phyloP scores from a whole-genome alignment of 2,113 vertebrate species.

The Thamnophis sirtalis region DNA sequence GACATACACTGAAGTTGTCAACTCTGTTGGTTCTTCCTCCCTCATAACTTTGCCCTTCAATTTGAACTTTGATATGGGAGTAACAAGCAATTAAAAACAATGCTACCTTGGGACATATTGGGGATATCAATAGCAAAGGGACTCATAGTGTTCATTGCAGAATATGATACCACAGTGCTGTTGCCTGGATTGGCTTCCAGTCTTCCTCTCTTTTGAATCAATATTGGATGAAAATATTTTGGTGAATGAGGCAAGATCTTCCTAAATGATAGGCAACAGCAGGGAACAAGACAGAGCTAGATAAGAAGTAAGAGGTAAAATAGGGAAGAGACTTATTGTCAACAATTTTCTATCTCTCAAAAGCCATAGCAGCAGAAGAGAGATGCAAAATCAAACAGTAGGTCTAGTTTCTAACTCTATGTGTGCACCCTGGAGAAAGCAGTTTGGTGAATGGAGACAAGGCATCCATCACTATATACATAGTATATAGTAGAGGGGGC shows the following conservation, averaged over 20 bases:
- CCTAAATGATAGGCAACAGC: neutral
- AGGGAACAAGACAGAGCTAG: neutral
- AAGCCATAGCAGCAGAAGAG: neutral
- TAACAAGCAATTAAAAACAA: neutral
- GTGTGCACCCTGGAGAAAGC: neutral
- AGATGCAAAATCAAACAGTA: neutral
- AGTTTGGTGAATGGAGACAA: neutral
- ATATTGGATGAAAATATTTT: neutral
- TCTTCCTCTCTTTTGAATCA: neutral
- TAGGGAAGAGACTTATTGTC: neutral
- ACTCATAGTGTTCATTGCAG: neutral
- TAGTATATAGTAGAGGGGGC: too few species aligned
- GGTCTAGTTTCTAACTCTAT: neutral
- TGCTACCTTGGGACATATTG: too few species aligned
- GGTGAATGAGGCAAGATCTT: neutral
- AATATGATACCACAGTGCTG: neutral
- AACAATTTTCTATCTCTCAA: neutral
- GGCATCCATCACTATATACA: neutral
- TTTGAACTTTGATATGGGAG: neutral
- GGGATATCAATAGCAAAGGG: neutral
- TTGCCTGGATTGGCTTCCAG: neutral
- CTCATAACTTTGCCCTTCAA: neutral
- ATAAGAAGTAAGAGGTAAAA: neutral
- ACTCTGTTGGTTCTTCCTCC: neutral
- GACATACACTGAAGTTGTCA: neutral